A percentile compares a stretch with the other conserved stretches of the same genome.
Conservation (phyloP, 2,797 vertebrate genomes). For the Pyrocephalus nanus region DNA sequence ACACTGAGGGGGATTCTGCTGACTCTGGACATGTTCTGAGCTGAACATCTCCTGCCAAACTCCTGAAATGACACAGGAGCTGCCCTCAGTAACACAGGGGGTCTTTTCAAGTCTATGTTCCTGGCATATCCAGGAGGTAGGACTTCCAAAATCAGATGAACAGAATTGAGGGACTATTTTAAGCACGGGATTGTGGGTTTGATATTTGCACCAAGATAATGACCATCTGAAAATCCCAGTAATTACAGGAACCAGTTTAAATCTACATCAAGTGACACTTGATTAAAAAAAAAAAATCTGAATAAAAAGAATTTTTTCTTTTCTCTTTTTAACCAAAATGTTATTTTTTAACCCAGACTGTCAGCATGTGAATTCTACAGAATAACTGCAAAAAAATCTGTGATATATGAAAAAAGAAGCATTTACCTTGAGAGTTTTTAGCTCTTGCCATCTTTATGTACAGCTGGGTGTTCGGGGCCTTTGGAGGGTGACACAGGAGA, state of each 20-base stretch:
- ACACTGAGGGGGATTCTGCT: background rate
- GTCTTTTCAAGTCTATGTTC: background rate
- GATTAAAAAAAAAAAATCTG: background rate
- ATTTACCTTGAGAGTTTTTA: background rate
- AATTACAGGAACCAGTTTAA: background rate
- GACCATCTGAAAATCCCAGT: background rate
- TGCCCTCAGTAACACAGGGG: background rate
- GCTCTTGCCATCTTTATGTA: background rate
- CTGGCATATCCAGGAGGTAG: background rate
- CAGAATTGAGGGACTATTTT: accelerated
- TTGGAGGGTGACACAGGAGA: background rate
- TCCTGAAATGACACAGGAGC: background rate
- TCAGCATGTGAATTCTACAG: background rate
- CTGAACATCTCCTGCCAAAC: background rate
- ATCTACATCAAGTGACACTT: background rate
- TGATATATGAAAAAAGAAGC: background rate
- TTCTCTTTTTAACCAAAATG: background rate
- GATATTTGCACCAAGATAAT: background rate
- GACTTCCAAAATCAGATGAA: background rate
- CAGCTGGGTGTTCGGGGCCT: background rate
- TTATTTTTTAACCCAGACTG: background rate
- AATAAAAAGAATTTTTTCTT: background rate
- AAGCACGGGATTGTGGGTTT: background rate
- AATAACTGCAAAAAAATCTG: background rate
- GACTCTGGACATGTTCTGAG: background rate